phyloP scores from a whole-genome alignment of 1,140 invertebrate species.

The Helicoverpa zea region DNA sequence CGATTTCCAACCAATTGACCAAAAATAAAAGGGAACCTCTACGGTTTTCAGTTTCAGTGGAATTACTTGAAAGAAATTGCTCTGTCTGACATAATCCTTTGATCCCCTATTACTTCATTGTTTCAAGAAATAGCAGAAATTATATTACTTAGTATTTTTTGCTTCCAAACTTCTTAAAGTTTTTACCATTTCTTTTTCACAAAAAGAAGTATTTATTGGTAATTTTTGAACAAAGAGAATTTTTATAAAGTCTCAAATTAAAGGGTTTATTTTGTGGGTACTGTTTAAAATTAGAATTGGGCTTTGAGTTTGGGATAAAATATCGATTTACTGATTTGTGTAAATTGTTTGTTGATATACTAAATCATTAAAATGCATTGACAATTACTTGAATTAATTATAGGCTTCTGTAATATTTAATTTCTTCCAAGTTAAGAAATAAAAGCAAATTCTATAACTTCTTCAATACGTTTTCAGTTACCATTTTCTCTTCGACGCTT shows the following conservation, averaged over 20 bases:
- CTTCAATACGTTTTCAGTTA: no score
- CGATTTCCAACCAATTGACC: constrained; percentile 27
- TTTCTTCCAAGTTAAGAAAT: no score
- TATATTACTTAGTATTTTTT: constrained; percentile 24
- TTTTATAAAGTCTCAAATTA: neutral
- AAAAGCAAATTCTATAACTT: no score
- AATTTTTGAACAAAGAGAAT: constrained; percentile 1
- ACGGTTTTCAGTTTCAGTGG: constrained; percentile 26
- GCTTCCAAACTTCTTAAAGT: constrained; percentile 7
- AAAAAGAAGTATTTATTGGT: neutral
- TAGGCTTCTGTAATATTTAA: no score
- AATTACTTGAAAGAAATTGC: constrained; percentile 25
- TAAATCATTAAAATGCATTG: no score
- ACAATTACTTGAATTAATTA: no score
- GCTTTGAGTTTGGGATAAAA: no score
- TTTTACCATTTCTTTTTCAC: neutral
- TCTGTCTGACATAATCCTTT: constrained; percentile 37
- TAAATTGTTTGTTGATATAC: no score
- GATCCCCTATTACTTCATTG: constrained; percentile 4
- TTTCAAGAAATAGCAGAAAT: constrained; percentile 28
- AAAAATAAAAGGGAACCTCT: constrained; percentile 19
- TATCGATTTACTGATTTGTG: no score
- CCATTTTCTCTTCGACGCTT: no score
- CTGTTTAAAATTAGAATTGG: neutral
- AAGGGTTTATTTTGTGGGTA: neutral